phyloP scores from a whole-genome alignment of 2,113 vertebrate species.

The Semnornis frantzii region DNA sequence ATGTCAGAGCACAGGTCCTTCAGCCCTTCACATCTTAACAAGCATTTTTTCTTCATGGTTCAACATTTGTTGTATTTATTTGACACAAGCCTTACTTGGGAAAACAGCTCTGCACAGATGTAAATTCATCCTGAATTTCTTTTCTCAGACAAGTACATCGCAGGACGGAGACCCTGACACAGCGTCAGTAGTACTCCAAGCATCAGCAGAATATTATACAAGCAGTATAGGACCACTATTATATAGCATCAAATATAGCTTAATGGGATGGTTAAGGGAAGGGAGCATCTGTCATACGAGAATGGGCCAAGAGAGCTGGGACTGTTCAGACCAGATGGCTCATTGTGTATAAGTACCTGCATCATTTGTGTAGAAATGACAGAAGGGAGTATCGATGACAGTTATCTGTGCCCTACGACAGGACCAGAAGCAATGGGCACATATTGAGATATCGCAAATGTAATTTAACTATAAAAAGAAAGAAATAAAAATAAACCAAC shows the following conservation, averaged over 20 bases:
- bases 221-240: not conserved
- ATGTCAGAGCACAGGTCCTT: not conserved
- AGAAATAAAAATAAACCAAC: not conserved
- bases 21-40: not conserved
- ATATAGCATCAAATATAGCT: fast-evolving
- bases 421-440: too few relatives aligned
- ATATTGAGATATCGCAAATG: not conserved
- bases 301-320: not conserved
- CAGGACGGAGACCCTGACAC: not conserved
- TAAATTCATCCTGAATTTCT: not conserved
- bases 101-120: not conserved
- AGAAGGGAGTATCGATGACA: not conserved
- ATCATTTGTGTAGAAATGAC: fast-evolving
- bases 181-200: not conserved
- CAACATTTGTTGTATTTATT: not conserved
- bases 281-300: fast-evolving
- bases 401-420: not conserved
- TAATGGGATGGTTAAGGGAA: not conserved
- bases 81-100: not conserved
- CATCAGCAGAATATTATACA: not conserved
- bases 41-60: not conserved
- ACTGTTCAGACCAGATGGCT: not conserved
- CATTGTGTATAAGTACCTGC: too few relatives aligned
- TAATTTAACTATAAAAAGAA: not conserved
- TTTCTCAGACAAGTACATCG: not conserved